Conservation (phyloP, 2,113 vertebrate species). For the Pteropus alecto region DNA sequence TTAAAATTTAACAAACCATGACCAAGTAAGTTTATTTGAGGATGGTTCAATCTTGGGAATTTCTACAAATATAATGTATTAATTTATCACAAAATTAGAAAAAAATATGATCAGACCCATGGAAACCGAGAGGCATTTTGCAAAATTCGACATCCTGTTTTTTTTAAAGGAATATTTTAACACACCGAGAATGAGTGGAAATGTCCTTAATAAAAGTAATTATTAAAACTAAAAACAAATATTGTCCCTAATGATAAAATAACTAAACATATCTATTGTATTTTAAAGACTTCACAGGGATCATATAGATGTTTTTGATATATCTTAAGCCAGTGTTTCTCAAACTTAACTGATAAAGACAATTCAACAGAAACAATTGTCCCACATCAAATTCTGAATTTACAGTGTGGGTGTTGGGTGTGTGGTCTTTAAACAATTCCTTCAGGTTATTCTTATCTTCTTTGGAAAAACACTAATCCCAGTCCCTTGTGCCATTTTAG, state of each 20-base stretch:
- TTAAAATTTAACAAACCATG: not conserved
- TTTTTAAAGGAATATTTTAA: not conserved
- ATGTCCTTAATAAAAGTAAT: not conserved
- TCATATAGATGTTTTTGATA: not conserved
- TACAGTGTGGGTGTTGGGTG: not conserved
- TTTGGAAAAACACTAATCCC: not conserved
- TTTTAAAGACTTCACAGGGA: not conserved
- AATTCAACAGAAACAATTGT: not conserved
- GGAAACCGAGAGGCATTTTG: not conserved
- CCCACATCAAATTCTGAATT: not conserved
- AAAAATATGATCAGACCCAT: not conserved
- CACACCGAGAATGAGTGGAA: not conserved
- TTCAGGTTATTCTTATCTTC: not conserved
- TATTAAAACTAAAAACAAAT: not conserved
- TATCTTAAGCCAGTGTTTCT: not conserved
- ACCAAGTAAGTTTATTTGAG: not conserved
- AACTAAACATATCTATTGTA: not conserved
- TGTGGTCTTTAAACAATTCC: not conserved
- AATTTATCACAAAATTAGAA: not conserved
- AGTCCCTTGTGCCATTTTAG: not conserved
- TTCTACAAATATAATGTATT: not conserved
- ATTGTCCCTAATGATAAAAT: not conserved
- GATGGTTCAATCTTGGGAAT: not conserved
- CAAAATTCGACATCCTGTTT: not conserved
- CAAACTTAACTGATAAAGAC: not conserved